phyloP scores from a whole-genome alignment of 30 jellyfish, hydroid and myxozoan species.

The Aurelia sp. region DNA sequence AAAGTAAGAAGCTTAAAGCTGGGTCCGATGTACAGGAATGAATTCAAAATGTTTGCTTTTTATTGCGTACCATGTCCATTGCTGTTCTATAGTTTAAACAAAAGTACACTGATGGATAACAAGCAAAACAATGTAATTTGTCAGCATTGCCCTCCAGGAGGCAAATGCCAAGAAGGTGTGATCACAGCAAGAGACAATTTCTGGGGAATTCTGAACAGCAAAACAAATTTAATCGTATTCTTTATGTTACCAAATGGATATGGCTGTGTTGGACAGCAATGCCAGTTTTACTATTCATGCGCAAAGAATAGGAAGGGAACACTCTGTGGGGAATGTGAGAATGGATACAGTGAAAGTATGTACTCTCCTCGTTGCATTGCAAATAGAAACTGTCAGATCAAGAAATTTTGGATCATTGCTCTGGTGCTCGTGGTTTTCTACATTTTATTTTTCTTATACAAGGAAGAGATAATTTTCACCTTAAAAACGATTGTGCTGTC shows the following conservation, averaged over 20 bases:
- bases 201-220: conserved; percentile 2
- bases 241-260: conserved; percentile 21
- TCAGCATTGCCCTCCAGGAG: conserved; percentile 26
- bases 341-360: conserved; percentile 16
- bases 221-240: not conserved
- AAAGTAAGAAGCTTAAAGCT: too few relatives aligned
- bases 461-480: not conserved
- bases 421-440: not conserved
- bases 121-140: not conserved
- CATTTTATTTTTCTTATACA: not conserved
- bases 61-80: conserved; percentile 4
- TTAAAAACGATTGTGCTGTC: not conserved
- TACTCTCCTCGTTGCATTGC: conserved; percentile 8
- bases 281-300: conserved; percentile 10
- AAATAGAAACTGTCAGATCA: not conserved
- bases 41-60: conserved; percentile 19
- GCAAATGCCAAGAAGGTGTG: conserved; percentile 6
- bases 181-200: conserved; percentile 13
- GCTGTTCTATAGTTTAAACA: not conserved
- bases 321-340: conserved; percentile 9
- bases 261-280: conserved; percentile 12
- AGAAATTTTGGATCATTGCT: conserved; percentile 8
- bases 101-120: not conserved
- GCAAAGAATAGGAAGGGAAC: conserved; percentile 27
- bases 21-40: too few relatives aligned